A percentile compares a stretch with the other conserved stretches of the same genome.
These are phyloP conservation scores for Ormyrus pomaceus DNA, from an alignment of 2,888 invertebrate species.

Conservation along the genomic window DNA sequence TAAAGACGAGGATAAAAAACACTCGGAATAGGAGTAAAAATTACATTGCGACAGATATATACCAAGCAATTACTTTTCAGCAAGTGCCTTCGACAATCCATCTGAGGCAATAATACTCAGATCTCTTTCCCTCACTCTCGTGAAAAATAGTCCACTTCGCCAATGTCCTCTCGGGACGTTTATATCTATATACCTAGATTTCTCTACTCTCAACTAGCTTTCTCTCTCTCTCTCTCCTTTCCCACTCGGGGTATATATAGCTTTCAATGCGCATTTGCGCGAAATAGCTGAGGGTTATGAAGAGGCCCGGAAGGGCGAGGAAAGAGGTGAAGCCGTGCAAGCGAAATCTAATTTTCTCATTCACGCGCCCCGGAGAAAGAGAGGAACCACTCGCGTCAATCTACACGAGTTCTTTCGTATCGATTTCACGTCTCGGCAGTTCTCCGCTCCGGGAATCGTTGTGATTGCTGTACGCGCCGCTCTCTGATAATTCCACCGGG, in stretches of 20 bases:
- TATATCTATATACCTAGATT: background rate
- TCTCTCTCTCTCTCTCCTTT: no score
- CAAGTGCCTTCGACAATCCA: background rate
- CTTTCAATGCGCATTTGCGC: slow-evolving; percentile 7
- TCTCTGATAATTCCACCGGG: slow-evolving; percentile 35
- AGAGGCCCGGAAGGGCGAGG: background rate
- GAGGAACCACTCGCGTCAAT: slow-evolving; percentile 29
- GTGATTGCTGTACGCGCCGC: slow-evolving; percentile 36
- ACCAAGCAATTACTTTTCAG: no score
- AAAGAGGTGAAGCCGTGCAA: background rate
- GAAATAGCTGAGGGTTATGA: slow-evolving; percentile 21
- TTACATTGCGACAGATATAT: no score
- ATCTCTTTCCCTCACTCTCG: background rate
- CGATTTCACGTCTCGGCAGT: slow-evolving; percentile 54
- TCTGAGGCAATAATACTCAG: slow-evolving; percentile 2
- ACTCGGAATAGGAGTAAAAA: no score
- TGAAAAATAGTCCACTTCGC: slow-evolving; percentile 15
- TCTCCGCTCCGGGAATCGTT: background rate
- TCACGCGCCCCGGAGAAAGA: background rate
- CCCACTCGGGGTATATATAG: background rate
- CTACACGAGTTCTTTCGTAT: slow-evolving; percentile 54
- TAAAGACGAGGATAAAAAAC: no score
- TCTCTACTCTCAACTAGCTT: no score
- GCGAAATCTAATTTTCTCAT: slow-evolving; percentile 49
- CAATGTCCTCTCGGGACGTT: background rate